Evolutionary conservation across 2,888 invertebrate species (phyloP), one percentile per base, ranked within the genome.

Genomic region (Dioctria rufipes): DNA sequence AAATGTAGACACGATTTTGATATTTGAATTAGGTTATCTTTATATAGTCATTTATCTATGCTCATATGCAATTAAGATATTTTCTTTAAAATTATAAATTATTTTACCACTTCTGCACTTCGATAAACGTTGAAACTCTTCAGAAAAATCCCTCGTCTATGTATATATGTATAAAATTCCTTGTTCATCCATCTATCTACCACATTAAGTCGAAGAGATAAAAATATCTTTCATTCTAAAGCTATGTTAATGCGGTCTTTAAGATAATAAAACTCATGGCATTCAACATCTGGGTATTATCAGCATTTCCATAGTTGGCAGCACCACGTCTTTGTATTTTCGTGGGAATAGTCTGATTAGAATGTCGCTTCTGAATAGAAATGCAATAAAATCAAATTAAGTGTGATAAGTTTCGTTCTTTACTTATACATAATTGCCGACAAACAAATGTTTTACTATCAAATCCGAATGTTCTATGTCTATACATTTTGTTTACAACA

Each of bases 191-290:
- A 6, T 9, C 39, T 69, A 51, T 69, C 51, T 69, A 51, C 25
- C 37, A 49, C 69, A 11, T 25, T 9, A 51, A 69, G 69, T 69
- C 51, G 49, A 69, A 25, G n/a, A 69, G 69, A 69, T 69, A 69
- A 69, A 69, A 69, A 69, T 69, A 69, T 69, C 69, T 69, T 11
- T 9, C 9, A 49, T 69, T 69, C 51, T 11, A 69, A 69, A 69
- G 51, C 69, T 25, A 25, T 25, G 2, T 25, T 25, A 25, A 25
- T 25, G 2, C 51, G 69, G 25, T 25, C 69, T 69, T 69, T 69
- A 13, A 51, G 51, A 69, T 69, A 51, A 69, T 69, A 69, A 69
- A n/a, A n/a, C 37, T 69, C 69, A 51, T 46, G 43, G 25, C 13
- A 39, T 25, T 51, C 69, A 25, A 51, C 67, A 69, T 69, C 37